Evolutionary conservation across 1,140 invertebrate species (phyloP).

Genomic region (Dendrolimus kikuchii): DNA sequence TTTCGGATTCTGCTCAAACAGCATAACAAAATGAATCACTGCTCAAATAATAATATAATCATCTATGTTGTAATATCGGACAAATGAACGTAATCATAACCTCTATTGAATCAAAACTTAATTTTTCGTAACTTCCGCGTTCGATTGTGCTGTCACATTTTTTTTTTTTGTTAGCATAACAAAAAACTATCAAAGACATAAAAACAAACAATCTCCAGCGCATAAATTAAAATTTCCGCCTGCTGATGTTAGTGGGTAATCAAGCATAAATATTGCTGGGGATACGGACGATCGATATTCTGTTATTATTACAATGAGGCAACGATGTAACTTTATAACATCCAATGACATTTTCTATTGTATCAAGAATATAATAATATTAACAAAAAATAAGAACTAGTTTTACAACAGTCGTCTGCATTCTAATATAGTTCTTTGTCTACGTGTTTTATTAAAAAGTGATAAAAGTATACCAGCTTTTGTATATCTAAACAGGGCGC

Average conservation of each 20-base stretch:
- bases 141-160: conserved; percentile 29
- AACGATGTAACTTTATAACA: background rate
- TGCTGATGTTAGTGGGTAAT: conserved; percentile 50
- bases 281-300: conserved; percentile 23
- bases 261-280: conserved; percentile 58
- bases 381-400: too few relatives aligned
- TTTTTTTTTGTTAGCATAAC: conserved; percentile 46
- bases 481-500: too few relatives aligned
- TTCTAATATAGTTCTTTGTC: too few relatives aligned
- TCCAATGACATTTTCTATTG: conserved; percentile 3
- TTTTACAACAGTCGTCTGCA: too few relatives aligned
- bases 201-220: conserved; percentile 65
- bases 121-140: conserved; percentile 47
- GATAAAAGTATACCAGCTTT: too few relatives aligned
- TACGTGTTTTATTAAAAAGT: too few relatives aligned
- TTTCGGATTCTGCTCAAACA: conserved; percentile 17
- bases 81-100: conserved; percentile 6
- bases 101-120: conserved; percentile 15
- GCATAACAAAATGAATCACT: conserved; percentile 6
- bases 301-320: conserved; percentile 8
- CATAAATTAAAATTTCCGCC: conserved; percentile 71
- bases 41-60: conserved; percentile 12
- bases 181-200: conserved; percentile 43
- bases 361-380: too few relatives aligned
- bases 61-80: conserved; percentile 1